Conservation (phyloP, 1,140 invertebrate genomes). For the Cydia pomonella region DNA sequence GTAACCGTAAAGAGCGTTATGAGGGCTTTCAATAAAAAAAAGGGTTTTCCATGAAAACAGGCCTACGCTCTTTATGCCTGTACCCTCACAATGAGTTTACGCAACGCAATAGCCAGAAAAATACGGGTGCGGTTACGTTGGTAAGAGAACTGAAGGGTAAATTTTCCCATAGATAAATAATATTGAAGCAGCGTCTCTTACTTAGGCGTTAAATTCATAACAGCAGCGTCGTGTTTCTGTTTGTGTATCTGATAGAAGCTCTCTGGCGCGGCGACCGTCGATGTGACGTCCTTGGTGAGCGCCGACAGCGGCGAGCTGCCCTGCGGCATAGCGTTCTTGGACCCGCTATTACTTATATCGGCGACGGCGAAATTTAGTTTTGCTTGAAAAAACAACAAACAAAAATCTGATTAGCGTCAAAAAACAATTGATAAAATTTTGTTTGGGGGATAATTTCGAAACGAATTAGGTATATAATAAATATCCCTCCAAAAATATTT, state of each 20-base stretch:
- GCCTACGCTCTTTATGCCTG: no score
- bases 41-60: no score
- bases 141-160: no score
- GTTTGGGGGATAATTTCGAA: not conserved
- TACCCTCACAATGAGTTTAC: no score
- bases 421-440: not conserved
- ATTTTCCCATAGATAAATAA: not conserved
- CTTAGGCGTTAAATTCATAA: conserved; percentile 79
- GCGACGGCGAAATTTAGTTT: conserved; percentile 71
- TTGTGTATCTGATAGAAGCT: conserved; percentile 65
- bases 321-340: conserved; percentile 37
- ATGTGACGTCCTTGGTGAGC: conserved; percentile 41
- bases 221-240: conserved; percentile 68
- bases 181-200: conserved; percentile 57
- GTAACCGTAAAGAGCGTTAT: no score
- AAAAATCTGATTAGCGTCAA: conserved; percentile 12
- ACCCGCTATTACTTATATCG: conserved; percentile 55
- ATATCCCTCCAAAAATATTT: no score
- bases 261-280: conserved; percentile 44
- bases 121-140: no score
- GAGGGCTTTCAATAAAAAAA: no score
- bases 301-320: conserved; percentile 36
- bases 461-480: not conserved
- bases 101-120: no score
- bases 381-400: conserved; percentile 52